Evolutionary conservation across 2,888 invertebrate genomes (phyloP), one percentile per base, ranked within the genome.

Genomic region (Mongoloraphidia duomilia): DNA sequence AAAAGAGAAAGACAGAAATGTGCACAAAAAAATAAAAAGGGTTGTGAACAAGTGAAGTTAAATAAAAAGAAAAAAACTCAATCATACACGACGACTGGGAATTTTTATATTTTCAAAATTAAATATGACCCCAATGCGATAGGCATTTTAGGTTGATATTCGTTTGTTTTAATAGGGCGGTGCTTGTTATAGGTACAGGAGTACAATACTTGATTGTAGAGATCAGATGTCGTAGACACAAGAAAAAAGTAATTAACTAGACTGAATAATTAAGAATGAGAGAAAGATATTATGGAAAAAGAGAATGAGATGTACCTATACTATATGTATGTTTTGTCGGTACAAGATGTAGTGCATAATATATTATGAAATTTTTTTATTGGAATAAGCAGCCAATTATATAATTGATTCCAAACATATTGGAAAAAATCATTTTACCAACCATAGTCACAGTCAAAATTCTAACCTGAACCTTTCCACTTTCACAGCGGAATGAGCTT

Each of bases 161-260:
- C 40, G 40, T 39, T 39, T 39, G 26, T 26, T 26, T 26, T 26
- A 26, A 26, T 26, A 26, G 26, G 26, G 26, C 26, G 26, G 26
- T 6, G 26, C 26, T 26, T 26, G 26, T 26, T 26, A 26, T 26
- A 26, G 26, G 26, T 26, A 26, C 26, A 26, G 6, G 26, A 26
- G 26, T 26, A 47, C 47, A 47, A 47, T 47, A 47, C 43, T 48
- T 43, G 48, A 48, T 48, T 42, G 48, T 48, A 48, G 35, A 48
- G 48, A 48, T 48, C 48, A 48, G 41, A 48, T 53, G 53, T 53
- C 53, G 53, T 49, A 47, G 51, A 53, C 53, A 53, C 50, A 53
- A 50, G 51, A 53, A 53, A 55, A 54, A 57, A 55, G 54, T 54
- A 57, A 55, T 55, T 54, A 54, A 54, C 54, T 54, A 47, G 39